Percentiles rank a stretch among this genome's conserved stretches.
These are phyloP conservation scores for Formicarius rufipectus DNA, from an alignment of 2,113 vertebrate genomes.

Conservation along the genomic window DNA sequence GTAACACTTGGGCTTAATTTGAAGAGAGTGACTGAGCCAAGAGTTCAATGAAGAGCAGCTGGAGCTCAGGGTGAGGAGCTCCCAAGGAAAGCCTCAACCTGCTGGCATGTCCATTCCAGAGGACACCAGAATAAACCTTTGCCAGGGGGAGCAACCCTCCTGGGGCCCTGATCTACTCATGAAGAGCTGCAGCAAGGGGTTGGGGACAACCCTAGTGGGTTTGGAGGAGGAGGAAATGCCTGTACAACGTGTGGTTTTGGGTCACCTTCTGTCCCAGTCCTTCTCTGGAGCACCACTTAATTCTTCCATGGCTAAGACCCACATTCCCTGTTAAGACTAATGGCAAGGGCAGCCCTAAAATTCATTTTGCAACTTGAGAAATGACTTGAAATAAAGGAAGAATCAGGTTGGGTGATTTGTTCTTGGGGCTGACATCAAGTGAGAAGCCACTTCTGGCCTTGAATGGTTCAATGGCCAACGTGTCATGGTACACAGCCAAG, in stretches of 20 bases:
- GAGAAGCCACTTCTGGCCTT: not conserved
- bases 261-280: not conserved
- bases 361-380: not conserved
- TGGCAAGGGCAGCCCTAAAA: not conserved
- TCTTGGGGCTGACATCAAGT: not conserved
- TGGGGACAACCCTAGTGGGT: not conserved
- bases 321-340: not conserved
- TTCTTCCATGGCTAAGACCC: too few species aligned
- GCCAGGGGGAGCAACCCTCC: not conserved
- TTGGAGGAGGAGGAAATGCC: not conserved
- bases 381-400: not conserved
- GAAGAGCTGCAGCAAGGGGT: not conserved
- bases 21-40: not conserved
- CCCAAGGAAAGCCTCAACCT: not conserved
- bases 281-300: not conserved
- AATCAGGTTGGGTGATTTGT: not conserved
- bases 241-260: rapidly evolving
- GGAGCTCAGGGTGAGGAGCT: not conserved
- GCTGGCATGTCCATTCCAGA: not conserved
- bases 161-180: not conserved
- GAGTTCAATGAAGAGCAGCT: not conserved
- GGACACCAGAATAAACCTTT: not conserved
- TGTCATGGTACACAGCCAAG: not conserved
- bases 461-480: rapidly evolving
- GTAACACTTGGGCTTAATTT: not conserved